Conservation (phyloP, 37 sponge, comb jelly and placozoan species). For the Aphrocallistes beatrix region DNA sequence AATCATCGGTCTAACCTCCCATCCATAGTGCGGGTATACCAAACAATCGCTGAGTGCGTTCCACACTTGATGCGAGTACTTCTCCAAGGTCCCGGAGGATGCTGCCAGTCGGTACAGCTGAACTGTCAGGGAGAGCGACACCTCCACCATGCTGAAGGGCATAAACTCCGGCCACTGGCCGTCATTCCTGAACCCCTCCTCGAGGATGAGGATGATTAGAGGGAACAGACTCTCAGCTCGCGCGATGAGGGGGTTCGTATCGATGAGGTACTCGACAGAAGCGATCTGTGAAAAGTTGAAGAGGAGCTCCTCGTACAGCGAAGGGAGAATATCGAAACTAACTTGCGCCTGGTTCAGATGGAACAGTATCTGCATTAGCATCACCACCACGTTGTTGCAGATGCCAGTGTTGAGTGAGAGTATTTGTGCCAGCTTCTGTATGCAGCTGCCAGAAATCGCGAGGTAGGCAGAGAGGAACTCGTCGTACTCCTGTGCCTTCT, state of each 20-base stretch:
- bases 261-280: not conserved
- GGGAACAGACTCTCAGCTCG: not conserved
- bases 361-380: slow-evolving; percentile 2
- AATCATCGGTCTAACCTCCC: not conserved
- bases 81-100: not conserved
- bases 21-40: slow-evolving; percentile 9
- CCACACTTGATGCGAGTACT: slow-evolving; percentile 17
- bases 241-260: not conserved
- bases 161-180: slow-evolving; percentile 2
- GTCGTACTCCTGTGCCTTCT: not conserved
- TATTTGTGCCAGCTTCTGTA: not conserved
- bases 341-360: not conserved
- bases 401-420: not conserved
- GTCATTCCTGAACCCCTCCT: not conserved
- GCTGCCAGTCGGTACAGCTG: not conserved
- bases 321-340: slow-evolving; percentile 1
- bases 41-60: slow-evolving; percentile 12
- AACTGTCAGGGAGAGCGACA: not conserved
- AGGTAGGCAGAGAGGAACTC: slow-evolving; percentile 15
- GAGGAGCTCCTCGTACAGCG: slow-evolving; percentile 7
- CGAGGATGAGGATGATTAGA: not conserved
- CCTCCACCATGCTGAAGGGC: slow-evolving; percentile 16
- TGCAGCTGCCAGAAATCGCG: slow-evolving; percentile 2
- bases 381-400: not conserved
- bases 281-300: not conserved